These are phyloP conservation scores for Verasper variegatus DNA, from an alignment of 2,113 vertebrate species.

Conservation along the genomic window DNA sequence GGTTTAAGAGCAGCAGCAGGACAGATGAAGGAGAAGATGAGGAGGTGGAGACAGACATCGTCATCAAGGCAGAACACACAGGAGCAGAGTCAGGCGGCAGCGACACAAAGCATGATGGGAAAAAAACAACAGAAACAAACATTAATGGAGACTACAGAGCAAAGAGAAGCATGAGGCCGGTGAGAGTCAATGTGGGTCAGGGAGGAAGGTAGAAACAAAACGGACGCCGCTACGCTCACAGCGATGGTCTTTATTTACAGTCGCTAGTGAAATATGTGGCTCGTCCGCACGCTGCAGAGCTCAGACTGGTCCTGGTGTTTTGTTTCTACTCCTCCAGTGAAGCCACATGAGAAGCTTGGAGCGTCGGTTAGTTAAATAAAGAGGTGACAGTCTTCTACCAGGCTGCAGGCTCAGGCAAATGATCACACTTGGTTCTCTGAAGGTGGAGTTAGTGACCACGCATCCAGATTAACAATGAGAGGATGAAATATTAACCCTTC, in stretches of 20 bases:
- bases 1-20: neutral
- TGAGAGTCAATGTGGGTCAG: neutral
- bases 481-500: neutral
- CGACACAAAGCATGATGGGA: conserved; percentile 82
- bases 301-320: too few relatives aligned
- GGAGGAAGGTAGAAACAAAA: conserved; percentile 22
- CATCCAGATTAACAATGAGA: neutral
- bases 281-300: too few relatives aligned
- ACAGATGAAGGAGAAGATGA: neutral
- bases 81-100: conserved; percentile 61
- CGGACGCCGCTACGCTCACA: neutral
- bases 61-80: conserved; percentile 80
- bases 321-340: too few relatives aligned
- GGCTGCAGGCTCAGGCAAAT: conserved; percentile 70
- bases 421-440: conserved; percentile 40
- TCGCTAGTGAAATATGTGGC: too few relatives aligned
- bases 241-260: too few relatives aligned
- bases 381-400: conserved; percentile 1
- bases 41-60: conserved; percentile 81
- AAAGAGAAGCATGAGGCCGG: conserved; percentile 35
- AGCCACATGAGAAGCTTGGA: conserved; percentile 35
- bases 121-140: conserved; percentile 59
- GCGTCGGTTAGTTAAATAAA: conserved; percentile 29
- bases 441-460: conserved; percentile 1
- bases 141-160: conserved; percentile 58